Evolutionary conservation across 2,113 vertebrate species (phyloP), one percentile per base, ranked within the genome.

Genomic region (Cyprinus carpio): DNA sequence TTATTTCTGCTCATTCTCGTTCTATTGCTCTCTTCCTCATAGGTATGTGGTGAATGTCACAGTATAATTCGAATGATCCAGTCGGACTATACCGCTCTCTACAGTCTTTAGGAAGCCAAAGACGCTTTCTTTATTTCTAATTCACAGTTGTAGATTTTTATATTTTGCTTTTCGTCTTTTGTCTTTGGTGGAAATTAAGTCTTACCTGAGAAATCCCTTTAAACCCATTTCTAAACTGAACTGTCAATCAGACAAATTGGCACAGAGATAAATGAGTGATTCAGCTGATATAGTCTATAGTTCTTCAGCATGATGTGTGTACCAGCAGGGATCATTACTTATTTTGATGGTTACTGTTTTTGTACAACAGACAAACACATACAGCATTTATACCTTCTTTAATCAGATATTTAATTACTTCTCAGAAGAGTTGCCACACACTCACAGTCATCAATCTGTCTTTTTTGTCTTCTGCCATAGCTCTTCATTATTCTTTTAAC

Each of bases 11-110:
- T 43, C 9, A 10, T 51, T 80, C 29, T 82, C 60, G 27, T n/a
- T 75, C 75, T 79, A 29, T 54, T 60, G 25, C 25, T 81, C 40
- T 81, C 37, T 49, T 49, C 13, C 40, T 65, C 60, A 49, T 49
- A 29, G 34, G 16, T 49, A 20, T 81, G 31, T 62, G n/a, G 51
- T 79, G 20, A 40, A 40, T 62, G 34, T 79, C 34, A 62, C 31
- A 31, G 54, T 40, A 16, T 15, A 62, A 60, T 20, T 40, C 6
- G 3, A 58, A 60, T 40, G 56, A 79, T 40, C 76, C 56, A 79
- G 54, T 40, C 11, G 23, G 31, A 60, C 75, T 51, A 18, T 40
- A 20, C 65, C 12, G 12, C 23, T 85, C 34, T 74, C 15, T 72
- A 60, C 34, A 64, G 12, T 6, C 1, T 37, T 56, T 15, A 64